Percentiles rank a stretch among this genome's conserved stretches.
Evolutionary conservation across 2,888 invertebrate genomes (phyloP).

Genomic region (Eilema sororculum): DNA sequence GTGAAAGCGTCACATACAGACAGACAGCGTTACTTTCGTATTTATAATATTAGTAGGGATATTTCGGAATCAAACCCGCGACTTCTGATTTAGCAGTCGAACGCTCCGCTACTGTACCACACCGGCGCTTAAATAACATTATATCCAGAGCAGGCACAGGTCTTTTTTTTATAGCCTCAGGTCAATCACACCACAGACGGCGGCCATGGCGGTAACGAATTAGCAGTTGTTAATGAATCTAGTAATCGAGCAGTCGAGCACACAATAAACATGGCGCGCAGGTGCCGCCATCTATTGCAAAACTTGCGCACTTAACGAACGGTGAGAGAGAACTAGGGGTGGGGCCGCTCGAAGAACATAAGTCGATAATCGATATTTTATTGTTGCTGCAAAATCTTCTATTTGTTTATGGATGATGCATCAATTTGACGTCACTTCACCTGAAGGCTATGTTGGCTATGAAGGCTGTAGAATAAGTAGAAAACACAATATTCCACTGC

Average conservation of each 20-base stretch:
- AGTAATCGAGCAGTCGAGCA: slow-evolving; percentile 47
- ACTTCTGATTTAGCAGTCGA: background rate
- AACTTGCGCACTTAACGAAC: slow-evolving; percentile 76
- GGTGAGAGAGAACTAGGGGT: slow-evolving; percentile 40
- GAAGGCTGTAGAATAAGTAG: too few species aligned
- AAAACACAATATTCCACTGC: too few species aligned
- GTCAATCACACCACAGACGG: background rate
- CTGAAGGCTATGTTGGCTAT: too few species aligned
- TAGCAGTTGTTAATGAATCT: slow-evolving; percentile 52
- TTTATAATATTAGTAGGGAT: too few species aligned
- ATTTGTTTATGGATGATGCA: too few species aligned
- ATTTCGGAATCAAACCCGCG: too few species aligned
- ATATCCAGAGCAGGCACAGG: background rate
- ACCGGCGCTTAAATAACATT: background rate
- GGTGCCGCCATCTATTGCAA: slow-evolving; percentile 75
- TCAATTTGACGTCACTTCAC: too few species aligned
- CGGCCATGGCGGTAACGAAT: slow-evolving; percentile 30
- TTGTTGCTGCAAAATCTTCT: too few species aligned
- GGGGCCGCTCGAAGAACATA: slow-evolving; percentile 3
- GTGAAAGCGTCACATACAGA: too few species aligned
- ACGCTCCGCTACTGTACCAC: background rate
- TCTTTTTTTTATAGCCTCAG: background rate
- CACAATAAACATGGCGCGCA: slow-evolving; percentile 77
- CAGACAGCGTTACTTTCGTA: too few species aligned
- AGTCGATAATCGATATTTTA: slow-evolving; percentile 21